A percentile compares a stretch with the other conserved stretches of the same genome.
Conservation (phyloP, 2,113 vertebrate species). For the Myxocyprinus asiaticus region DNA sequence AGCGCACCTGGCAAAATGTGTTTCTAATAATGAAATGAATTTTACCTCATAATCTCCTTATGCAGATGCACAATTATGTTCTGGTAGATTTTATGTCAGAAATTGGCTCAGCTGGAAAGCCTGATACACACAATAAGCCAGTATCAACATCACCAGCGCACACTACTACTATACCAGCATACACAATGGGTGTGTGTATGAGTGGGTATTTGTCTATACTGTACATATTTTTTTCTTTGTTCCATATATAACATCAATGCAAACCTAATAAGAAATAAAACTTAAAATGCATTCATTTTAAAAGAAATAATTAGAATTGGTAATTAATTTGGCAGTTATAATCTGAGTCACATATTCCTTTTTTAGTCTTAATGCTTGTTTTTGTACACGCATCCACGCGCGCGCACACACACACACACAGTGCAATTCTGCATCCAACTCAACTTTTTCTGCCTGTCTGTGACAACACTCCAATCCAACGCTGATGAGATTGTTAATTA, state of each 20-base stretch:
- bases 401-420: background rate
- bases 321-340: too few relatives aligned
- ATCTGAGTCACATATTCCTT: too few relatives aligned
- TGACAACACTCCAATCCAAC: constrained; percentile 63
- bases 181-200: background rate
- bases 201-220: background rate
- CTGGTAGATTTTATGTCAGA: constrained; percentile 31
- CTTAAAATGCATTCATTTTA: too few relatives aligned
- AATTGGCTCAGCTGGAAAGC: constrained; percentile 34
- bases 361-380: too few relatives aligned
- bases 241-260: background rate
- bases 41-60: constrained; percentile 36
- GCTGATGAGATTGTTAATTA: constrained; percentile 73
- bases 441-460: constrained; percentile 55
- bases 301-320: too few relatives aligned
- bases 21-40: constrained; percentile 35
- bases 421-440: background rate
- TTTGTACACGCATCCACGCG: too few relatives aligned
- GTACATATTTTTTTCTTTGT: background rate
- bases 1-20: constrained; percentile 26
- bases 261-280: background rate
- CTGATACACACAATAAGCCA: constrained; percentile 13
- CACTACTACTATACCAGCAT: constrained; percentile 4
- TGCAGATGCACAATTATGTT: constrained; percentile 36
- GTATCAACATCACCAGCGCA: constrained; percentile 15